Percentiles rank a stretch among this genome's conserved stretches.
phyloP scores from a whole-genome alignment of 2,888 invertebrate species.

The Saturnia pavonia region DNA sequence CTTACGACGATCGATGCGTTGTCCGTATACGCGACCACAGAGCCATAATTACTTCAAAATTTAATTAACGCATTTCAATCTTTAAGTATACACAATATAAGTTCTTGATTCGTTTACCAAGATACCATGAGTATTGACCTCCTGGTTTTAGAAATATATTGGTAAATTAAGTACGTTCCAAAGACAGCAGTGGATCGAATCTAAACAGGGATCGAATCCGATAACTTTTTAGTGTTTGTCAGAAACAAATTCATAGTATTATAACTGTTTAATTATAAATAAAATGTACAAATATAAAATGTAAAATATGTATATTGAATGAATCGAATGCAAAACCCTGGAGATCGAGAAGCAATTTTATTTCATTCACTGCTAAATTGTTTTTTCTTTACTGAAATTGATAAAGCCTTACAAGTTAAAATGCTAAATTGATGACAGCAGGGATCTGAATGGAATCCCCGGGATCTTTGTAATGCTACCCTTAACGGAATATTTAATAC shows the following conservation, averaged over 20 bases:
- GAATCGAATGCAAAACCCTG: not conserved
- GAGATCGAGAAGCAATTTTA: slow-evolving; percentile 12
- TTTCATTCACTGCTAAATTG: slow-evolving; percentile 18
- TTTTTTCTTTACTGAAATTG: slow-evolving; percentile 27
- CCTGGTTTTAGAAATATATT: no score
- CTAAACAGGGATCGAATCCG: no score
- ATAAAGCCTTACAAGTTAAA: slow-evolving; percentile 28
- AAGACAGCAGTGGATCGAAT: no score
- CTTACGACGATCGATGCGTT: no score
- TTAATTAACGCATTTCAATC: no score
- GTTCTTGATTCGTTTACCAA: no score
- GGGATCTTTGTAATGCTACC: slow-evolving; percentile 28
- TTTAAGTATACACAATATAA: no score
- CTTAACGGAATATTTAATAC: slow-evolving; percentile 33
- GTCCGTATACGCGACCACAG: no score
- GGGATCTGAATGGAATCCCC: slow-evolving; percentile 27
- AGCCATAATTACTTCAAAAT: no score
- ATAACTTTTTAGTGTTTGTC: not conserved
- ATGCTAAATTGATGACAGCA: slow-evolving; percentile 34
- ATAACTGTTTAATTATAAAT: not conserved
- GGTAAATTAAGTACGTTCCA: no score
- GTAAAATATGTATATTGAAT: not conserved
- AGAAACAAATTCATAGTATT: not conserved
- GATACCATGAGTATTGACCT: no score
- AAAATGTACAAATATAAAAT: not conserved